phyloP scores from a whole-genome alignment of 1,140 invertebrate species.

The Zaprionus camerounensis region DNA sequence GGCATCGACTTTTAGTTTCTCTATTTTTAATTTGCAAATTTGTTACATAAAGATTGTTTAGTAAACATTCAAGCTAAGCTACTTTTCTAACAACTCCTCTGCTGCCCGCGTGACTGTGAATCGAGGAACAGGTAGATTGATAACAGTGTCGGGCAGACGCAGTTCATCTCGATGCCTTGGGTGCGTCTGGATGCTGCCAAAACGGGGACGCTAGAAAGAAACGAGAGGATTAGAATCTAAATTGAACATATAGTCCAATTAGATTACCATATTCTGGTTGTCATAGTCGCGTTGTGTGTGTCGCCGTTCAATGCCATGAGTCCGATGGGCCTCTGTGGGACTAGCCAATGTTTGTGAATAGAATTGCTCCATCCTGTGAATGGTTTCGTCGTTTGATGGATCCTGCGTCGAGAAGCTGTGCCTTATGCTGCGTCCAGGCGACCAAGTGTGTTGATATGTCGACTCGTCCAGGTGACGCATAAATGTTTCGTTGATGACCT shows the following conservation, averaged over 20 bases:
- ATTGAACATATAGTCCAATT: background rate
- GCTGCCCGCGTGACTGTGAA: constrained; percentile 69
- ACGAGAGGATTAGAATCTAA: background rate
- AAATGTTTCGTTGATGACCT: constrained; percentile 59
- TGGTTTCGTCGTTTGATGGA: constrained; percentile 47
- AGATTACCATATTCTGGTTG: constrained; percentile 30
- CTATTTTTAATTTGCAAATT: constrained; percentile 38
- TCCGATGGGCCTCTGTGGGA: background rate
- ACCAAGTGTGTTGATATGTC: constrained; percentile 77
- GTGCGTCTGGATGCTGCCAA: constrained; percentile 60
- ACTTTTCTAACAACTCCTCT: constrained; percentile 39
- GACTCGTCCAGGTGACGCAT: constrained; percentile 64
- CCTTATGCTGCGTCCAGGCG: constrained; percentile 56
- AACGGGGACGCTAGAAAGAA: constrained; percentile 61
- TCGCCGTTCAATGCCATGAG: constrained; percentile 12
- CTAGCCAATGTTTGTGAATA: constrained; percentile 51
- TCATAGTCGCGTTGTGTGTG: constrained; percentile 49
- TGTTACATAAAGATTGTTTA: constrained; percentile 62
- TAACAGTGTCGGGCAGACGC: constrained; percentile 3
- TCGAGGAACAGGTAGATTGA: constrained; percentile 36
- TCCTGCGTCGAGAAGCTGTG: constrained; percentile 56
- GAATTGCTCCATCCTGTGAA: constrained; percentile 70
- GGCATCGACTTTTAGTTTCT: constrained; percentile 71
- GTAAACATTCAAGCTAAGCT: constrained; percentile 35
- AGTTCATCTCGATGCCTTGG: constrained; percentile 18